A percentile compares a stretch with the other conserved stretches of the same genome.
These are phyloP conservation scores for Psilopsiagon aymara DNA, from an alignment of 2,113 vertebrate genomes.

Conservation along the genomic window DNA sequence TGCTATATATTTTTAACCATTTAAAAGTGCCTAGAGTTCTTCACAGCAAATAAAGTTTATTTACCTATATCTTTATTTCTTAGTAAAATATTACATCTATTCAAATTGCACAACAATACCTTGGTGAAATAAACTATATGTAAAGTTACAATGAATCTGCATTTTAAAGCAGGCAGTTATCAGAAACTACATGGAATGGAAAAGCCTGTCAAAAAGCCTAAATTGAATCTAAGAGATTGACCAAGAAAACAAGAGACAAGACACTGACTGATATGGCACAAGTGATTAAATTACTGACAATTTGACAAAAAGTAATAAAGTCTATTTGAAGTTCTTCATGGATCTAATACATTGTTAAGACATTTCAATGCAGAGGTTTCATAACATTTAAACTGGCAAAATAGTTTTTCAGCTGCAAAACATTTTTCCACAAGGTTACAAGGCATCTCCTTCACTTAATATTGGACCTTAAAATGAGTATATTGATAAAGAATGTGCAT, in stretches of 20 bases:
- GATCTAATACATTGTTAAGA: background rate
- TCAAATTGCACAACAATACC: conserved; percentile 37
- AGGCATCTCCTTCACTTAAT: conserved; percentile 64
- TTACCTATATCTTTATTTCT: conserved; percentile 48
- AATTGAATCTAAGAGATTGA: background rate
- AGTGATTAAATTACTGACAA: conserved; percentile 29
- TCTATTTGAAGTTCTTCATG: background rate
- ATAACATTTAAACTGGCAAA: conserved; percentile 26
- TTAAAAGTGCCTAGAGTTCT: conserved; percentile 69
- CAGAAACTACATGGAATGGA: conserved; percentile 37
- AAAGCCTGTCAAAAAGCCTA: conserved; percentile 38
- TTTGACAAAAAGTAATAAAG: conserved; percentile 4
- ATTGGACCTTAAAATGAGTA: conserved; percentile 23
- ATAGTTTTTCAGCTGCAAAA: conserved; percentile 6
- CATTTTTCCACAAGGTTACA: conserved; percentile 31
- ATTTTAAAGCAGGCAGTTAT: conserved; percentile 10
- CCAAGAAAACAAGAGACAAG: conserved; percentile 30
- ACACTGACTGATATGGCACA: conserved; percentile 34
- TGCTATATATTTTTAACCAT: conserved; percentile 28
- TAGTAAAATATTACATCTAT: conserved; percentile 65
- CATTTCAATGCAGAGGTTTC: background rate
- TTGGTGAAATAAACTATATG: conserved; percentile 12
- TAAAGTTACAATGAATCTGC: background rate
- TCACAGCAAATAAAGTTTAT: conserved; percentile 68
- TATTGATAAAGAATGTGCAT: background rate